Base-by-base conservation (phyloP, 2,888 invertebrate genomes). In the Cephus spinipes region DNA sequence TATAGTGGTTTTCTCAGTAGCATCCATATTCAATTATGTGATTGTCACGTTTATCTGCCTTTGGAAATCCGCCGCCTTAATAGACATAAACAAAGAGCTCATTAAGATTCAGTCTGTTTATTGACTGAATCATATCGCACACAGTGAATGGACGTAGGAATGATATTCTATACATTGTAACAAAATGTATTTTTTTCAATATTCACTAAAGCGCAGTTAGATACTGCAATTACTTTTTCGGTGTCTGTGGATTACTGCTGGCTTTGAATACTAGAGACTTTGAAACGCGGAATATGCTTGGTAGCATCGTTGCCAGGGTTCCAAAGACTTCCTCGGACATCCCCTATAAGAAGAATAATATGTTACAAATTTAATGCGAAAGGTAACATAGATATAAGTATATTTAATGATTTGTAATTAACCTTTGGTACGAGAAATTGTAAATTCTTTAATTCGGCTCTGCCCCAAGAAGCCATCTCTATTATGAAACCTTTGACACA, bases 401-500 rank as follows among this genome's bases (percentile, higher is more conserved):
- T 69, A 73, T 40, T 31, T 76, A 73, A 73, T 6, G 69, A 76
- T n/a, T 55, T 76, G 31, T 74, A 15, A 76, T 79, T 87, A 92
- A 95, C 95, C 92, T 95, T 94, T 3, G 98, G 98, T 76, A 98
- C 94, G 79, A 98, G 93, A 90, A 97, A 97, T 90, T 96, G 96
- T 36, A 98, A 93, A 90, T 96, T 98, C 92, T 97, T 96, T 82
- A 97, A 93, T 92, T 97, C 97, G 0, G 97, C 96, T 55, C 97
- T 97, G 81, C 97, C 97, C 95, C 98, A 96, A 0, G 98, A 97
- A 12, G 97, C 96, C 94, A 98, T 97, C 93, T 99, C 99, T 92
- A 99, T 98, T 97, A 99, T 97, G 92, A 99, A 99, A 4, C 99
- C 99, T 93, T 99, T 99, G 76, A 98, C 97, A 92, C 99, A 99